A percentile compares a stretch with the other conserved stretches of the same genome.
Evolutionary conservation across 2,113 vertebrate species (phyloP).

Genomic region (Chaetorhynchus papuensis): DNA sequence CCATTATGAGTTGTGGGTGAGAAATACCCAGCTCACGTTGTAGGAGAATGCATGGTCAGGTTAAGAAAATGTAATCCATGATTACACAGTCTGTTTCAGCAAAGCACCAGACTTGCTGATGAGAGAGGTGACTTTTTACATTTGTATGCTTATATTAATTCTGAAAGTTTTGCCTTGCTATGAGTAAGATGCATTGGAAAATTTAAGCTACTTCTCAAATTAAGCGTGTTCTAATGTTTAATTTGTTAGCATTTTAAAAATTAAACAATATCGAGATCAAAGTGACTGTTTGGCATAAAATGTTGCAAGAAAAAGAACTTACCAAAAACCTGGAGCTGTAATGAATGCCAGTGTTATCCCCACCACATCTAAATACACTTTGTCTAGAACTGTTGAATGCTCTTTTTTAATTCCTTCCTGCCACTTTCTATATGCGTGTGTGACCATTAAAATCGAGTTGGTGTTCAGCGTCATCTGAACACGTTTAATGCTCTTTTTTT

Average conservation of each 20-base stretch:
- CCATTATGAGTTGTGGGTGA: background rate
- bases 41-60: background rate
- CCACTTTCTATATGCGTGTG: rapidly evolving
- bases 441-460: background rate
- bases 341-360: background rate
- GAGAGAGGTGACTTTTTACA: background rate
- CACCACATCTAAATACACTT: background rate
- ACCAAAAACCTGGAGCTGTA: background rate
- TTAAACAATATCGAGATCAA: background rate
- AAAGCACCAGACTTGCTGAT: background rate
- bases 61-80: background rate
- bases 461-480: background rate
- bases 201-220: background rate
- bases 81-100: background rate
- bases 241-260: background rate
- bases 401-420: background rate
- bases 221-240: background rate
- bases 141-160: background rate
- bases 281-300: background rate
- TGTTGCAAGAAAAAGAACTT: background rate
- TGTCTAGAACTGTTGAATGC: background rate
- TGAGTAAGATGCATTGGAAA: rapidly evolving
- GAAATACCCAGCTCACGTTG: background rate
- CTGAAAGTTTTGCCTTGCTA: background rate
- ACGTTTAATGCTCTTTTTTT: background rate